These are phyloP conservation scores for Sarcoramphus papa DNA, from an alignment of 2,797 vertebrate species.

Conservation along the genomic window DNA sequence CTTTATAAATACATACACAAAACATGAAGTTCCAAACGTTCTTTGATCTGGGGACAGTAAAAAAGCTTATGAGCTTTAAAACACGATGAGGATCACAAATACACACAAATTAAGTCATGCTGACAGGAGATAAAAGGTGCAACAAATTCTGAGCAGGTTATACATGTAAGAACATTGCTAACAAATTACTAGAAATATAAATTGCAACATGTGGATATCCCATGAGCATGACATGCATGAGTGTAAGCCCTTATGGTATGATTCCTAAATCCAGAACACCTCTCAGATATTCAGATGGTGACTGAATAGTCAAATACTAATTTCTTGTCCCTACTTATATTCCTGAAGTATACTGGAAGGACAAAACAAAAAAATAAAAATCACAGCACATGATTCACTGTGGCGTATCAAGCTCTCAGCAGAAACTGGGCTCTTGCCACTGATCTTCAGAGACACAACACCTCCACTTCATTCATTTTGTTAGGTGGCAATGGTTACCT, in stretches of 20 bases:
- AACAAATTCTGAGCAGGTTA: background rate
- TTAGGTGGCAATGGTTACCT: conserved; percentile 59
- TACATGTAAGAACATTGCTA: background rate
- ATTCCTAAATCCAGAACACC: background rate
- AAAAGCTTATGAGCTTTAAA: background rate
- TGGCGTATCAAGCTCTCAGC: background rate
- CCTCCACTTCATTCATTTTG: background rate
- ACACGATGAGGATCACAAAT: background rate
- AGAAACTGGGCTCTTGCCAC: background rate
- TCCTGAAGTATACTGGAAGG: background rate
- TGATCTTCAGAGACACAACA: background rate
- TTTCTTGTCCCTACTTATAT: background rate
- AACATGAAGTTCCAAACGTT: background rate
- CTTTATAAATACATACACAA: background rate
- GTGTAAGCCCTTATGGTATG: accelerated
- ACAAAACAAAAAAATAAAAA: background rate
- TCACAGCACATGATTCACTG: background rate
- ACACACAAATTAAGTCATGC: background rate
- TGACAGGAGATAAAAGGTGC: background rate
- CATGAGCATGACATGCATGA: accelerated
- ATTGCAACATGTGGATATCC: background rate
- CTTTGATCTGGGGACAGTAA: background rate
- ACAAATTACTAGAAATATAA: background rate
- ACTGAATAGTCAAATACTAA: background rate
- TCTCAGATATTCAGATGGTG: background rate